A percentile compares a stretch with the other conserved stretches of the same genome.
These are phyloP conservation scores for Pitangus sulphuratus DNA, from an alignment of 2,797 vertebrate species.

Conservation along the genomic window DNA sequence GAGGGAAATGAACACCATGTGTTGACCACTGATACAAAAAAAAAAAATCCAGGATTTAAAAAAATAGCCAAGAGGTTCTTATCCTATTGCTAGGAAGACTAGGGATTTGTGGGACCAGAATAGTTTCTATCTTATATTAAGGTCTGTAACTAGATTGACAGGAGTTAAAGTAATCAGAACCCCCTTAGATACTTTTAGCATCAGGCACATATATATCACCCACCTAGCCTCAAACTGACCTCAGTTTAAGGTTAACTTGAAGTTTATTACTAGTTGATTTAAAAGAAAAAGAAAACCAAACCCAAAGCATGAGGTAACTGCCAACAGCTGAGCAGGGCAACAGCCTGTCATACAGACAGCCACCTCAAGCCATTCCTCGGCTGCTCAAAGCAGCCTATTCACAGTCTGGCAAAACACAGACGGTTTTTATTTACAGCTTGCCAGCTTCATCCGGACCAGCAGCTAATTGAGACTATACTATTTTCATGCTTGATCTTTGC, in stretches of 20 bases:
- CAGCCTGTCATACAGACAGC: not conserved
- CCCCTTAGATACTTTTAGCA: not conserved
- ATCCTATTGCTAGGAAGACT: conserved; percentile 18
- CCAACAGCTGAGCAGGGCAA: conserved; percentile 38
- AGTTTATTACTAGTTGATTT: conserved; percentile 24
- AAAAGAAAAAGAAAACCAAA: conserved; percentile 4
- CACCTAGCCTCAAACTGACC: not conserved
- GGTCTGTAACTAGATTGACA: not conserved
- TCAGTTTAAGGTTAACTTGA: conserved; percentile 23
- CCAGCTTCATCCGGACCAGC: not conserved
- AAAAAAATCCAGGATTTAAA: not conserved
- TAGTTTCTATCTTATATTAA: conserved; percentile 22
- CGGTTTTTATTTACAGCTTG: conserved; percentile 22
- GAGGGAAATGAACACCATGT: not conserved
- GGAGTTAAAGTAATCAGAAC: conserved; percentile 12
- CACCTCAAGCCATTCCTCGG: not conserved
- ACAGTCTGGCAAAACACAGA: not conserved
- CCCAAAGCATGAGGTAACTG: not conserved
- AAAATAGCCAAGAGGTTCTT: not conserved
- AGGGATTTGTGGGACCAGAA: conserved; percentile 20
- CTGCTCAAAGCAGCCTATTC: conserved; percentile 36
- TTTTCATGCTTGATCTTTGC: conserved; percentile 60
- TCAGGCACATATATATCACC: not conserved
- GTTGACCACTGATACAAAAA: not conserved
- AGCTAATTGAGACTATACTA: conserved; percentile 13